Evolutionary conservation across 2,888 invertebrate genomes (phyloP).

Genomic region (Agrypnus murinus): DNA sequence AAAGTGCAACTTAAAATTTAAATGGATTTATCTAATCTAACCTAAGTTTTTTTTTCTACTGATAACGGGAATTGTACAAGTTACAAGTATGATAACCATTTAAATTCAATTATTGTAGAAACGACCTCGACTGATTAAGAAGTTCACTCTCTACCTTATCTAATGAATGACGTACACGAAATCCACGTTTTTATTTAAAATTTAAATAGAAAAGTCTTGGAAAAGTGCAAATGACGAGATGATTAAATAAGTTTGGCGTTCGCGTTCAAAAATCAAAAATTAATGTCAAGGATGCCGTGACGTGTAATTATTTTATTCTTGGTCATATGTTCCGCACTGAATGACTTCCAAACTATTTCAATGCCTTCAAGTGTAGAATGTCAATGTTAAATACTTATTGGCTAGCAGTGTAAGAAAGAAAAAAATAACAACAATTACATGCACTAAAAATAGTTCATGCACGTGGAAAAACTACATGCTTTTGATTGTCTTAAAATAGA

Average conservation of each 20-base stretch:
- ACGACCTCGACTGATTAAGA: not conserved
- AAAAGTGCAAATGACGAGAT: no score
- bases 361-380: conserved; percentile 14
- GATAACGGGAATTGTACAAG: not conserved
- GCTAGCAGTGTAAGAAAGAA: no score
- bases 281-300: conserved; percentile 22
- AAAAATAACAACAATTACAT: not conserved
- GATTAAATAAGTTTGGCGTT: conserved; percentile 4
- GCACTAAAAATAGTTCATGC: conserved; percentile 4
- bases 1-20: no score
- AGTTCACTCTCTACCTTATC: not conserved
- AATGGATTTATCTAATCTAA: no score
- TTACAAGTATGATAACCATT: not conserved
- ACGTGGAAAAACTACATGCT: no score
- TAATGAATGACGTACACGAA: not conserved
- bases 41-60: not conserved
- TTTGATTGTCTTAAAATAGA: no score
- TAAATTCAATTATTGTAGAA: not conserved
- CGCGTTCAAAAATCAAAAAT: conserved; percentile 7
- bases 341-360: conserved; percentile 23
- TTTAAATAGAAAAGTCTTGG: not conserved
- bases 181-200: not conserved
- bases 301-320: not conserved
- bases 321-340: conserved; percentile 13
- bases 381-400: conserved; percentile 26